Evolutionary conservation across 2,888 invertebrate species (phyloP), one percentile per base, ranked within the genome.

Genomic region (Tipula lateralis): DNA sequence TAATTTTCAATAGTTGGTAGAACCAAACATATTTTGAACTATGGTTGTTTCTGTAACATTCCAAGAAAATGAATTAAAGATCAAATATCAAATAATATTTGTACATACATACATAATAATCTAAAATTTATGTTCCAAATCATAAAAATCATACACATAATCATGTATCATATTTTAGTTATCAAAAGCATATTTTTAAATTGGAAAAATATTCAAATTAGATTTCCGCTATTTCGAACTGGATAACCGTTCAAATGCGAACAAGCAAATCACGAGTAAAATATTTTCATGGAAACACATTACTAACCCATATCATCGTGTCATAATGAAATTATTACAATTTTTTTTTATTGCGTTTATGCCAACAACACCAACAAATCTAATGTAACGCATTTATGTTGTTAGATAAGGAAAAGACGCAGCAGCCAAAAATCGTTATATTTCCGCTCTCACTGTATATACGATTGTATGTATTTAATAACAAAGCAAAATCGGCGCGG

Each of bases 141-240:
- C 66, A 24, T 66, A 66, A 19, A 66, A 66, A 66, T 24, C 24
- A 66, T 66, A 12, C 66, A 9, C 4, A 66, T 66, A 66, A 66
- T 66, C 66, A 66, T 66, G 66, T 66, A 66, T 66, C 19, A 19
- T 24, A 66, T 66, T 66, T 66, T 24, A 66, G 24, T 24, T 66
- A 66, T 66, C 66, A 66, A 12, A 66, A 66, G 24, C 66, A 66
- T 66, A 66, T 66, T 66, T 66, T 66, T 66, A 66, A 66, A 66
- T 66, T 66, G 66, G 66, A 66, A 66, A 66, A 66, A 66, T 66
- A 66, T 66, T 66, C 66, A 66, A 66, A 66, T 66, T 24, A 66
- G 66, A 66, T 66, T 66, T 66, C 66, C 66, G 66, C 66, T 66
- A 66, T 66, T 66, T 66, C 66, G 9, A 9, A 24, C 66, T n/a